These are phyloP conservation scores for Cotesia chilonis DNA, from an alignment of 1,140 invertebrate species.

Conservation along the genomic window DNA sequence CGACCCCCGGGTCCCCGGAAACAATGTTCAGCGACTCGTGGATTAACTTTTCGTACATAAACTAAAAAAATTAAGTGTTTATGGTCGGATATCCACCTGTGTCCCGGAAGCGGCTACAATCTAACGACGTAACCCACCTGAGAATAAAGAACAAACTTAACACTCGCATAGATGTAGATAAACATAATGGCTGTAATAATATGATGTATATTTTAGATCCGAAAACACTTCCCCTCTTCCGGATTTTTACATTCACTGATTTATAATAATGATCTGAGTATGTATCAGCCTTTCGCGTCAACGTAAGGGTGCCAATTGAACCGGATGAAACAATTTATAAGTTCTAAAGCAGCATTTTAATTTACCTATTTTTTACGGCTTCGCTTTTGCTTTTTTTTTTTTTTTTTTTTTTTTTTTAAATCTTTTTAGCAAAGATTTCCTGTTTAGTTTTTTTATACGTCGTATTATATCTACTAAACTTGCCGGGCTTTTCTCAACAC, in stretches of 20 bases:
- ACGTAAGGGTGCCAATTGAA: slow-evolving; percentile 55
- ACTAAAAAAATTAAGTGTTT: too few relatives aligned
- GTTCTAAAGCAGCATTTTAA: slow-evolving; percentile 61
- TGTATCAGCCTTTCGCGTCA: slow-evolving; percentile 14
- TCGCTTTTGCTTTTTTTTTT: slow-evolving; percentile 42
- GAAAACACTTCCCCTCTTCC: neutral
- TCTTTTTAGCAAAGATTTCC: neutral
- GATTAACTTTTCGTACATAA: slow-evolving; percentile 5
- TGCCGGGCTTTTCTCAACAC: too few relatives aligned
- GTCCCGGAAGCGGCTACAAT: slow-evolving; percentile 51
- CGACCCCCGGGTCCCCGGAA: slow-evolving; percentile 18
- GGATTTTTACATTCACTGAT: slow-evolving; percentile 51
- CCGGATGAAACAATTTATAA: slow-evolving; percentile 61
- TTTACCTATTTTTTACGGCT: slow-evolving; percentile 52
- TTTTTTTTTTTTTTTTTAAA: too few relatives aligned
- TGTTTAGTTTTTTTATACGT: slow-evolving; percentile 20
- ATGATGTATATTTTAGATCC: neutral
- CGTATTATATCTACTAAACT: neutral
- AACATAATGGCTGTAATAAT: slow-evolving; percentile 4
- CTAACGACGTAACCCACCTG: slow-evolving; percentile 46
- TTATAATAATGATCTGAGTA: slow-evolving; percentile 45
- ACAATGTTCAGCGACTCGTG: slow-evolving; percentile 16
- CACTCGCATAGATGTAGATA: too few relatives aligned
- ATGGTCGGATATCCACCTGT: slow-evolving; percentile 48
- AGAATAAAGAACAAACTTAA: neutral